Conservation (phyloP, 2,797 vertebrate species). For the Ptychobarbus kaznakovi region DNA sequence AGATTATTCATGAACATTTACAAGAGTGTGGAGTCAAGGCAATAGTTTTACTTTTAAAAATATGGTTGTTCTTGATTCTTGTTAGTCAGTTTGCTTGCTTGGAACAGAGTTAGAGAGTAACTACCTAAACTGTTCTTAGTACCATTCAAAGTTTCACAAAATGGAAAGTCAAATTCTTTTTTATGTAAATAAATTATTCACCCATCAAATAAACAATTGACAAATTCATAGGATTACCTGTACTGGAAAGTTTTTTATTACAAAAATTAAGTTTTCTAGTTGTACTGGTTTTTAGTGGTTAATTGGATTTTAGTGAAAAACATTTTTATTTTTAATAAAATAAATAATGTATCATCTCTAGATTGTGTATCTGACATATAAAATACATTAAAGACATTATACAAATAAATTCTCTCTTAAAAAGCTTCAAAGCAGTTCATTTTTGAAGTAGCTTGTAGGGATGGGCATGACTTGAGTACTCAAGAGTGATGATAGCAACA, state of each 20-base stretch:
- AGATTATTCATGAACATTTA: slow-evolving; percentile 47
- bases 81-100: not conserved
- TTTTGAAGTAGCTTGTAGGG: not conserved
- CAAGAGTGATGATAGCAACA: not conserved
- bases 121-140: not conserved
- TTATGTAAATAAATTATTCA: not conserved
- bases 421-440: not conserved
- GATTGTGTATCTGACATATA: not conserved
- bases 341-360: not conserved
- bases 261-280: not conserved
- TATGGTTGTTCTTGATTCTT: not conserved
- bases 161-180: not conserved
- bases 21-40: slow-evolving; percentile 12
- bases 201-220: not conserved
- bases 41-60: slow-evolving; percentile 23
- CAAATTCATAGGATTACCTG: not conserved
- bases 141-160: not conserved
- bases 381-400: not conserved
- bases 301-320: not conserved
- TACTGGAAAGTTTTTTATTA: not conserved
- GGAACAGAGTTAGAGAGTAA: not conserved
- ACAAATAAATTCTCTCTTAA: not conserved
- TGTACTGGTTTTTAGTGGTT: not conserved
- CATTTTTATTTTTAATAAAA: not conserved
- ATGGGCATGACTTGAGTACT: not conserved